A percentile compares a stretch with the other conserved stretches of the same genome.
Evolutionary conservation across 2,797 vertebrate genomes (phyloP).

Genomic region (Mallotus villosus): DNA sequence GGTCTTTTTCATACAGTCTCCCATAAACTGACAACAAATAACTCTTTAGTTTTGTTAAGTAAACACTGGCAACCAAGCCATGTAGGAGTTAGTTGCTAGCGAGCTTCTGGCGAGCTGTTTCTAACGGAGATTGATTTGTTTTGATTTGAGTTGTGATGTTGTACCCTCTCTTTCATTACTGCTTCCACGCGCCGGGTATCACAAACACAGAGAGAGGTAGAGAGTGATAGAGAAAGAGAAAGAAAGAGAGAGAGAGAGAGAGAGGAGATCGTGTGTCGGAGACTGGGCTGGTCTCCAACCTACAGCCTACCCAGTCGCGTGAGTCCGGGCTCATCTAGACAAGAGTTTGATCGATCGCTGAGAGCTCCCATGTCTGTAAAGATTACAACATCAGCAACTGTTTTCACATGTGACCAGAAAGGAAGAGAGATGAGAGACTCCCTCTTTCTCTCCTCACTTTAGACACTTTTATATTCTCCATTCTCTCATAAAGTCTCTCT

Average conservation of each 20-base stretch:
- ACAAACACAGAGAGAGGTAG: neutral
- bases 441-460: too few species aligned
- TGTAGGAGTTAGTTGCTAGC: too few species aligned
- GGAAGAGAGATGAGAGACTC: neutral
- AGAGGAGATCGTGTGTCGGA: constrained; percentile 45
- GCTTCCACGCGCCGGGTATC: constrained; percentile 9
- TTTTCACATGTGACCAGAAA: constrained; percentile 52
- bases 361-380: constrained; percentile 38
- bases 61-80: too few species aligned
- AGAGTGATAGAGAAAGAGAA: neutral
- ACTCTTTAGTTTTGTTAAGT: too few species aligned
- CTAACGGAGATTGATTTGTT: constrained; percentile 56
- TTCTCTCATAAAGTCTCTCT: too few species aligned
- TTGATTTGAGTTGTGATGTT: constrained; percentile 53
- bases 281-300: constrained; percentile 60
- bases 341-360: constrained; percentile 48
- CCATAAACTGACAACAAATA: too few species aligned
- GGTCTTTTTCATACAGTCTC: too few species aligned
- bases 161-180: constrained; percentile 22
- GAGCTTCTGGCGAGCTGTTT: neutral
- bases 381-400: constrained; percentile 33
- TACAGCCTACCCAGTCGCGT: constrained; percentile 12
- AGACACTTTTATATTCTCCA: too few species aligned
- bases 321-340: constrained; percentile 11
- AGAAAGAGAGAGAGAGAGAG: neutral